These are phyloP conservation scores for Lochmaea crataegi DNA, from an alignment of 2,888 invertebrate genomes.

Conservation along the genomic window DNA sequence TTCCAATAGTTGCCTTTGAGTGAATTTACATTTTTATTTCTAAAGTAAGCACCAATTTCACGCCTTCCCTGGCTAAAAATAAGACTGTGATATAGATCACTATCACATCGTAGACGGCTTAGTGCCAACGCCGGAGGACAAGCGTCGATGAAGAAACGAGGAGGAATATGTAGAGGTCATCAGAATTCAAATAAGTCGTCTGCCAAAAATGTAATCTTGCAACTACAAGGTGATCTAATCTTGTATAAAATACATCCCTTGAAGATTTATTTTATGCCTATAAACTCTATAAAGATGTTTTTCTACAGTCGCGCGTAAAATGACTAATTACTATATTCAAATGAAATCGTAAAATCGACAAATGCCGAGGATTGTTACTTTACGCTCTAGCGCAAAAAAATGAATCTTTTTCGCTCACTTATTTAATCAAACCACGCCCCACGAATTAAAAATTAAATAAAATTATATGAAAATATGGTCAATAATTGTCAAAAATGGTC, in stretches of 20 bases:
- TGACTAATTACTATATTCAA: no score
- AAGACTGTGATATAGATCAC: constrained; percentile 37
- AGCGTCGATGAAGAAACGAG: constrained; percentile 20
- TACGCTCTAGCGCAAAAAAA: no score
- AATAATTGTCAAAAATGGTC: no score
- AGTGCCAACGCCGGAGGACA: constrained; percentile 33
- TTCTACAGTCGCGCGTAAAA: no score
- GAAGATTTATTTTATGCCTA: not conserved
- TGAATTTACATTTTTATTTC: not conserved
- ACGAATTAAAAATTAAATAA: no score
- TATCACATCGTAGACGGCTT: constrained; percentile 42
- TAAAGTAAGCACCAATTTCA: not conserved
- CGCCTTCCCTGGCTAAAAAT: not conserved
- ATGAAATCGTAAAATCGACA: no score
- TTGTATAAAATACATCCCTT: not conserved
- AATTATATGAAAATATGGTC: no score
- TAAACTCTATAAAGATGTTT: not conserved
- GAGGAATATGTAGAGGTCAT: constrained; percentile 33
- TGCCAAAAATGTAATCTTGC: constrained; percentile 29
- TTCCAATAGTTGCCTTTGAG: not conserved
- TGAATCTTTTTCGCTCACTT: no score
- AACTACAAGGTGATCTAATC: not conserved
- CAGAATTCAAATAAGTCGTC: constrained; percentile 35
- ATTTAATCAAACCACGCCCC: no score
- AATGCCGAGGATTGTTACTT: no score